phyloP scores from a whole-genome alignment of 2,797 vertebrate species.

The Euthynnus affinis region DNA sequence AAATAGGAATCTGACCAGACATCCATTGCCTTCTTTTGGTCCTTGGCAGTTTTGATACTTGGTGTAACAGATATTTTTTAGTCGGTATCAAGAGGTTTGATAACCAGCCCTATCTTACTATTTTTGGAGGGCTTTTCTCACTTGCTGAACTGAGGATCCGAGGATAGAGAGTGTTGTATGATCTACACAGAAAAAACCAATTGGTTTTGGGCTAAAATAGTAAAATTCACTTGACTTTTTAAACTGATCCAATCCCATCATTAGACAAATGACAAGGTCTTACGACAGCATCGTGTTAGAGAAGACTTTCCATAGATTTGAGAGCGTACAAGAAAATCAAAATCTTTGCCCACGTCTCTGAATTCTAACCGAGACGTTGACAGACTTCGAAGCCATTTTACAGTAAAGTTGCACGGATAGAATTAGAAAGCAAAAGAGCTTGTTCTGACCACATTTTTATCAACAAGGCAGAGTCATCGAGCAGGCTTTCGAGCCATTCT shows the following conservation, averaged over 20 bases:
- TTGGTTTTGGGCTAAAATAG: background rate
- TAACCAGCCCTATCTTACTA: too few relatives aligned
- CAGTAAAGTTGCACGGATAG: constrained; percentile 11
- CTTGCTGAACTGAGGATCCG: background rate
- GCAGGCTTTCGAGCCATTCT: constrained; percentile 54
- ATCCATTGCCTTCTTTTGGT: too few relatives aligned
- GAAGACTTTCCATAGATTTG: background rate
- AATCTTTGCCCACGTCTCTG: background rate
- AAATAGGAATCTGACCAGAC: too few relatives aligned
- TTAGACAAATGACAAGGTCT: background rate
- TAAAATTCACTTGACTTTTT: background rate
- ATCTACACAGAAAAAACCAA: too few relatives aligned
- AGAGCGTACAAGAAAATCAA: background rate
- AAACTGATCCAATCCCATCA: background rate
- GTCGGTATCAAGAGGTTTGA: too few relatives aligned
- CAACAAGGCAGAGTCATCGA: constrained; percentile 25
- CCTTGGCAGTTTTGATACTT: background rate
- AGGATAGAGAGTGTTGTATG: background rate
- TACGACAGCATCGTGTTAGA: background rate
- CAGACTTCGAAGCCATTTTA: background rate
- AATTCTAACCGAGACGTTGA: background rate
- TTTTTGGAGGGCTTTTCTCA: background rate
- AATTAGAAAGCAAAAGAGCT: constrained; percentile 51
- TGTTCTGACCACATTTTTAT: constrained; percentile 40
- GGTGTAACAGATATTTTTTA: too few relatives aligned